A percentile compares a stretch with the other conserved stretches of the same genome.
Evolutionary conservation across 1,140 invertebrate species (phyloP).

Genomic region (Drosophila ercepeae): DNA sequence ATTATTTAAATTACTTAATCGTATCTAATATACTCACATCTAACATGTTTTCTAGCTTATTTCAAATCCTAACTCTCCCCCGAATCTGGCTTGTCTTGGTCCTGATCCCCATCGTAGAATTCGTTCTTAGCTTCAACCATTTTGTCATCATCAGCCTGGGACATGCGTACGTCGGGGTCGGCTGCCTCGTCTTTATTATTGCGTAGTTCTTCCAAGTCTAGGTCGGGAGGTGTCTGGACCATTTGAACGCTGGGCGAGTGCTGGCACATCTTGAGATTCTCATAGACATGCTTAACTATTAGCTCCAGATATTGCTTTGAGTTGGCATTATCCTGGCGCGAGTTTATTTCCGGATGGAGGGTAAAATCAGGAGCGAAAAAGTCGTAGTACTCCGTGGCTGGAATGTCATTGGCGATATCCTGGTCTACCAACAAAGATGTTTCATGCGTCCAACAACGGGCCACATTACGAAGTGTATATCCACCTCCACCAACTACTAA

Average conservation of each 20-base stretch:
- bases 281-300: conserved; percentile 93
- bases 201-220: conserved; percentile 88
- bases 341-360: conserved; percentile 93
- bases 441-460: conserved; percentile 99
- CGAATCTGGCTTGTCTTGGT: conserved; percentile 87
- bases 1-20: neutral
- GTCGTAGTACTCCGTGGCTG: conserved; percentile 96
- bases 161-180: conserved; percentile 92
- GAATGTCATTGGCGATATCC: conserved; percentile 95
- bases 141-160: conserved; percentile 92
- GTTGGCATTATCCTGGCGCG: conserved; percentile 94
- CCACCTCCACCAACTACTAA: conserved; percentile 93
- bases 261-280: conserved; percentile 95
- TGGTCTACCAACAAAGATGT: conserved; percentile 97
- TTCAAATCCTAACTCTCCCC: conserved; percentile 58
- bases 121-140: conserved; percentile 95
- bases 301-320: conserved; percentile 95
- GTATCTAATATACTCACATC: conserved; percentile 10
- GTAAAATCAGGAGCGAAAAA: conserved; percentile 98
- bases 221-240: conserved; percentile 93
- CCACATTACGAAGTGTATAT: conserved; percentile 98
- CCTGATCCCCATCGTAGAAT: conserved; percentile 95
- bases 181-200: conserved; percentile 89
- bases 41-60: conserved; percentile 10
- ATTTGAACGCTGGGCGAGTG: conserved; percentile 96